These are phyloP conservation scores for Junonia oenone DNA, from an alignment of 2,888 invertebrate species.

Conservation along the genomic window DNA sequence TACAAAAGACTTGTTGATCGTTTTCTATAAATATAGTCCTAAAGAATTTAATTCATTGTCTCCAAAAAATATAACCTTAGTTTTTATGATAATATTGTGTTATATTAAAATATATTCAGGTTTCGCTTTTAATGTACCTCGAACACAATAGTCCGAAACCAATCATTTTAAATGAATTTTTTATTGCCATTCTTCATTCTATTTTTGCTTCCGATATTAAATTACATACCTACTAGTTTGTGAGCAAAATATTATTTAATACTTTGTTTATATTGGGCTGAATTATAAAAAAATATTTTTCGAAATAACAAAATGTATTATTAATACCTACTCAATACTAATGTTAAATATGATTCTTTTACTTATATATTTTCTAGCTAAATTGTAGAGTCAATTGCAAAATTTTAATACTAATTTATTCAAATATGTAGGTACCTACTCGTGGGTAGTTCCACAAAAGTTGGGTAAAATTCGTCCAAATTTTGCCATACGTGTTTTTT, in stretches of 20 bases:
- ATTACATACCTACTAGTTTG: background rate
- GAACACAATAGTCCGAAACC: background rate
- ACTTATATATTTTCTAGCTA: no score
- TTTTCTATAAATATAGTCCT: background rate
- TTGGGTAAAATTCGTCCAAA: no score
- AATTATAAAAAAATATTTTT: no score
- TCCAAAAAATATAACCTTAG: background rate
- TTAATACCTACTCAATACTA: no score
- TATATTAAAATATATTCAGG: background rate
- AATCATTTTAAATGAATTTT: background rate
- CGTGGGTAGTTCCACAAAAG: no score
- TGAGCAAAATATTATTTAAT: background rate
- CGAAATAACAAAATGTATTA: no score
- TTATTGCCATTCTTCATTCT: background rate
- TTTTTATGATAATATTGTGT: background rate
- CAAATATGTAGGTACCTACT: no score
- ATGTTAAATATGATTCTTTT: no score
- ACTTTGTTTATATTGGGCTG: no score
- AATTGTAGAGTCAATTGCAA: no score
- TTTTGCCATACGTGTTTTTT: no score
- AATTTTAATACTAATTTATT: no score
- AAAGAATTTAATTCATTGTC: background rate
- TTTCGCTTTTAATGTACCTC: background rate
- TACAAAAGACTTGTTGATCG: background rate
- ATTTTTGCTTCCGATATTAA: background rate